Evolutionary conservation across 2,888 invertebrate genomes (phyloP).

Genomic region (Sphaerophoria taeniata): DNA sequence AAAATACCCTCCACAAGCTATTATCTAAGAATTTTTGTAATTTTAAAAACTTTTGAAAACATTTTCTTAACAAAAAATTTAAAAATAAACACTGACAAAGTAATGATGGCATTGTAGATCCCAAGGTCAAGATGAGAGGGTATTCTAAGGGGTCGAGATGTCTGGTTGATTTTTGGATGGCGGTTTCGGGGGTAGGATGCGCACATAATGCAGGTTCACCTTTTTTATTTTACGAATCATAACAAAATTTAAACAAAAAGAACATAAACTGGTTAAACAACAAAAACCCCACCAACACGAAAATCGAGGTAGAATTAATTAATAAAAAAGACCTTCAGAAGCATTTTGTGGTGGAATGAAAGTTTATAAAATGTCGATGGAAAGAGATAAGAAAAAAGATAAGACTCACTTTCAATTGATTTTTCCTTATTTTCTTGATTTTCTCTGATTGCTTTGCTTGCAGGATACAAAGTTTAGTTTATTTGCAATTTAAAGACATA

Average conservation of each 20-base stretch:
- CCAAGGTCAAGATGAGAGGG: not conserved
- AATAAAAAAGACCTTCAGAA: conserved; percentile 48
- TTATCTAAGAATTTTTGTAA: conserved; percentile 58
- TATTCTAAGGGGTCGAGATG: not conserved
- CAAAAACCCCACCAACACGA: not conserved
- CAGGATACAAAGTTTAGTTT: no score
- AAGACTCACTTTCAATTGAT: no score
- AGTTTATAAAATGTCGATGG: conserved; percentile 3
- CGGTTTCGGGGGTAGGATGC: not conserved
- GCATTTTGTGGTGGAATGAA: conserved; percentile 2
- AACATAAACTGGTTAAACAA: conserved; percentile 49
- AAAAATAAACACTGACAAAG: not conserved
- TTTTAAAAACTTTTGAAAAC: conserved; percentile 24
- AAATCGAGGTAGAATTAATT: conserved; percentile 13
- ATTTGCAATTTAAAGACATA: no score
- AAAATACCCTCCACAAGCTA: conserved; percentile 46
- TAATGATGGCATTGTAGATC: not conserved
- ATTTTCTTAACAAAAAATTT: no score
- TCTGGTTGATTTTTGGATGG: not conserved
- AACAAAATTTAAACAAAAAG: conserved; percentile 8
- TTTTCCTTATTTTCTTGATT: not conserved
- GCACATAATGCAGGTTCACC: not conserved
- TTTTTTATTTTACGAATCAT: not conserved
- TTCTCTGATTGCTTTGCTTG: no score
- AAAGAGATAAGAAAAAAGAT: not conserved